Evolutionary conservation across 2,797 vertebrate species (phyloP), one percentile per base, ranked within the genome.

Genomic region (Lateolabrax maculatus): DNA sequence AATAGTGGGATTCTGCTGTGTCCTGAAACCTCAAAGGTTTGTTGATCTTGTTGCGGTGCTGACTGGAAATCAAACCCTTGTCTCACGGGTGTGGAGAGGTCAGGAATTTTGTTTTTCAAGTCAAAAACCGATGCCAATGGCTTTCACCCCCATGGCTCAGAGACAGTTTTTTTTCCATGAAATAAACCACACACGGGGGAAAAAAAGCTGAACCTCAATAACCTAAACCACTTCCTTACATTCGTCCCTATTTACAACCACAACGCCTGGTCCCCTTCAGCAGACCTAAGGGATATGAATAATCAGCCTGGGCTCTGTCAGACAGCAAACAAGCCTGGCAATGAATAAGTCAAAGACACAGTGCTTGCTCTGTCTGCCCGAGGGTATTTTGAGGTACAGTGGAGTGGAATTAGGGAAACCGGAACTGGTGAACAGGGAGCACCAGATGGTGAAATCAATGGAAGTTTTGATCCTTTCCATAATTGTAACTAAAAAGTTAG

Each of bases 191-290:
- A 94, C 86, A 81, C 72, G 36, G 75, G 90, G 75, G 79, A 29
- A 65, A 87, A 91, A 90, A 79, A 86, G 81, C 79, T 66, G 72
- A 89, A 89, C 87, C 90, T 93, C 92, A 90, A 79, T 88, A 94
- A 90, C 92, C 90, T 65, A 90, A 94, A 95, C 93, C 93, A 94
- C 93, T 95, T 96, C 95, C 94, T 95, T 91, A 90, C 80, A 86
- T 88, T 91, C 53, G 84, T 88, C 83, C 85, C 84, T 79, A 71
- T 81, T 87, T 86, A 78, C 58, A 87, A 89, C 94, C 93, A 25
- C 94, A 92, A 48, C 0, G 78, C 75, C 85, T 73, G 80, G 75
- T 81, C 75, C 82, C 75, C 74, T 73, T 87, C 75, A 66, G 87
- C 86, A 87, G 73, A 87, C 81, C 73, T 58, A 79, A 83, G 55